phyloP scores from a whole-genome alignment of 2,888 invertebrate species.

The Glaucopsyche alexis region DNA sequence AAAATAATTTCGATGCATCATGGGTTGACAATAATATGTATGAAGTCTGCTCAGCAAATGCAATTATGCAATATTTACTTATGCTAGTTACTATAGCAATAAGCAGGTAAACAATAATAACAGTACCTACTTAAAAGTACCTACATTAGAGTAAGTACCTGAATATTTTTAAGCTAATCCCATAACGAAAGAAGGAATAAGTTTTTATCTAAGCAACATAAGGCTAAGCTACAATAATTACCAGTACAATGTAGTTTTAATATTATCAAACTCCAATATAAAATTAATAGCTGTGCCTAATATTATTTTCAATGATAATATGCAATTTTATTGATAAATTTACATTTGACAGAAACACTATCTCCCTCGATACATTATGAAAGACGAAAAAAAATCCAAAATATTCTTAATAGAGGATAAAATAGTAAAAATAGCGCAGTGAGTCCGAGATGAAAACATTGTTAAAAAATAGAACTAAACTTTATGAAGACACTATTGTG shows the following conservation, averaged over 20 bases:
- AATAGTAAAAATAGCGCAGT: background rate
- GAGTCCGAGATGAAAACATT: background rate
- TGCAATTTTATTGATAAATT: too few relatives aligned
- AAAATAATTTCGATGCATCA: background rate
- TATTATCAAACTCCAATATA: too few relatives aligned
- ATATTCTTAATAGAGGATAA: background rate
- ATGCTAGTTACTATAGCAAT: background rate
- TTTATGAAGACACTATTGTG: conserved; percentile 23
- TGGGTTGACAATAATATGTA: conserved; percentile 19
- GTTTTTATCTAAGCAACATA: too few relatives aligned
- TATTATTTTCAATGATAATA: too few relatives aligned
- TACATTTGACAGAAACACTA: background rate
- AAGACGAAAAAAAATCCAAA: background rate
- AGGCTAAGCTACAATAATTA: too few relatives aligned
- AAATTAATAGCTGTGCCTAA: too few relatives aligned
- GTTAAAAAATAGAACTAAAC: conserved; percentile 13
- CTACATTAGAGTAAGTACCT: too few relatives aligned
- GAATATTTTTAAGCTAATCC: too few relatives aligned
- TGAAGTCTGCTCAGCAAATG: conserved; percentile 26
- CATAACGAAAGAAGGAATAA: too few relatives aligned
- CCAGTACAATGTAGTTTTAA: too few relatives aligned
- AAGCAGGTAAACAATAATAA: too few relatives aligned
- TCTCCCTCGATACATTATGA: background rate
- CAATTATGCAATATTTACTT: conserved; percentile 36
- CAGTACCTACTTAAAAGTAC: too few relatives aligned